A percentile compares a stretch with the other conserved stretches of the same genome.
Evolutionary conservation across 1,140 invertebrate species (phyloP).

Genomic region (Aphaenogaster floridana): DNA sequence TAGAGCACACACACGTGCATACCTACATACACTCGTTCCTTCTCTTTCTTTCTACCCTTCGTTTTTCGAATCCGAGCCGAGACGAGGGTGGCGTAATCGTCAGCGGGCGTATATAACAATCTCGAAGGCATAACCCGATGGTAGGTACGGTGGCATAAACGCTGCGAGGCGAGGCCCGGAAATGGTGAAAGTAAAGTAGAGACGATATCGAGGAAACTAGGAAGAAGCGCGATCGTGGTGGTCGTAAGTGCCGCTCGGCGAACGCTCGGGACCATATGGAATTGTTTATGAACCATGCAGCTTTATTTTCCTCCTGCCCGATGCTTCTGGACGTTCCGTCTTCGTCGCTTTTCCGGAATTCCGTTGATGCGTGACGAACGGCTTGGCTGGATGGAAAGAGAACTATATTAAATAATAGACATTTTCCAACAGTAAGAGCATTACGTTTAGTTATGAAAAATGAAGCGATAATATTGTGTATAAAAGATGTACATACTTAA

Average conservation of each 20-base stretch:
- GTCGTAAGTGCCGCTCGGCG: slow-evolving; percentile 72
- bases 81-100: slow-evolving; percentile 70
- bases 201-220: slow-evolving; percentile 75
- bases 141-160: slow-evolving; percentile 75
- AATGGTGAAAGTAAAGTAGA: slow-evolving; percentile 76
- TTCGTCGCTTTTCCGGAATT: slow-evolving; percentile 51
- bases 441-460: background rate
- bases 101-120: slow-evolving; percentile 75
- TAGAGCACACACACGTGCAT: slow-evolving; percentile 63
- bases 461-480: background rate
- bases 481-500: background rate
- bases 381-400: slow-evolving; percentile 22
- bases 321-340: slow-evolving; percentile 35
- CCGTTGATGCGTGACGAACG: slow-evolving; percentile 69
- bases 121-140: slow-evolving; percentile 71
- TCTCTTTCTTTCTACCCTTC: slow-evolving; percentile 30
- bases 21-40: background rate
- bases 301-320: slow-evolving; percentile 72
- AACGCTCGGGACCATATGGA: slow-evolving; percentile 79
- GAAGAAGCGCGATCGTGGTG: slow-evolving; percentile 71
- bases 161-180: slow-evolving; percentile 71
- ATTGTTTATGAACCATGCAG: slow-evolving; percentile 80
- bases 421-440: slow-evolving; percentile 5
- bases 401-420: slow-evolving; percentile 32
- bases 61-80: slow-evolving; percentile 32